These are phyloP conservation scores for Sebastiscus tertius DNA, from an alignment of 2,797 vertebrate species.

Conservation along the genomic window DNA sequence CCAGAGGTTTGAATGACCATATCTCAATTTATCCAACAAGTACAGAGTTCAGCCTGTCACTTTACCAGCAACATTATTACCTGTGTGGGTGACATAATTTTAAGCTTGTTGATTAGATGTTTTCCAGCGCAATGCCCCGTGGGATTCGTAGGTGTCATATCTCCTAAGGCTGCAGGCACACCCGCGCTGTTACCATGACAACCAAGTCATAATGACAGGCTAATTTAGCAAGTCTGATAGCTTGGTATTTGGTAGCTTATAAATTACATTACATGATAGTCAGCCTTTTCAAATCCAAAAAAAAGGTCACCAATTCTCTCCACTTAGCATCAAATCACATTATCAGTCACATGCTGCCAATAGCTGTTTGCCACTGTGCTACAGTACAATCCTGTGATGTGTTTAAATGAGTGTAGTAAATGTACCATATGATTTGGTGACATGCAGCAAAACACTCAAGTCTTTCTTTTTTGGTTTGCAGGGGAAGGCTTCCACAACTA, in stretches of 20 bases:
- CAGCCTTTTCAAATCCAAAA: neutral
- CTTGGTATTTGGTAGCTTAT: neutral
- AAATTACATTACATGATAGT: neutral
- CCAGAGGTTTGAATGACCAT: neutral
- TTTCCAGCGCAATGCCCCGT: neutral
- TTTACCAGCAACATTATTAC: neutral
- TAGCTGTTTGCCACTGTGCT: neutral
- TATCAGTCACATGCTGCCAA: constrained; percentile 3
- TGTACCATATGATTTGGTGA: neutral
- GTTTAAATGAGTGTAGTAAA: neutral
- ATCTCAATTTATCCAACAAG: neutral
- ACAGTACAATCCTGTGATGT: neutral
- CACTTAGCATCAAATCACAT: neutral
- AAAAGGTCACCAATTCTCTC: neutral
- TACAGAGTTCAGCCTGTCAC: neutral
- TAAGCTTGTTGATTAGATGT: neutral
- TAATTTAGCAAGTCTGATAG: constrained; percentile 1
- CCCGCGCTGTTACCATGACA: neutral
- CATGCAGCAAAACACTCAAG: neutral
- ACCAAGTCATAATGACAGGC: neutral
- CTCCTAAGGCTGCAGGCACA: neutral
- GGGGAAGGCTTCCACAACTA: constrained; percentile 99
- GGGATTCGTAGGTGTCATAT: neutral
- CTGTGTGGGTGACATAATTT: neutral
- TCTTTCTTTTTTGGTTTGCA: constrained; percentile 58